phyloP scores from a whole-genome alignment of 1,140 invertebrate species.

The Zaprionus africanus region DNA sequence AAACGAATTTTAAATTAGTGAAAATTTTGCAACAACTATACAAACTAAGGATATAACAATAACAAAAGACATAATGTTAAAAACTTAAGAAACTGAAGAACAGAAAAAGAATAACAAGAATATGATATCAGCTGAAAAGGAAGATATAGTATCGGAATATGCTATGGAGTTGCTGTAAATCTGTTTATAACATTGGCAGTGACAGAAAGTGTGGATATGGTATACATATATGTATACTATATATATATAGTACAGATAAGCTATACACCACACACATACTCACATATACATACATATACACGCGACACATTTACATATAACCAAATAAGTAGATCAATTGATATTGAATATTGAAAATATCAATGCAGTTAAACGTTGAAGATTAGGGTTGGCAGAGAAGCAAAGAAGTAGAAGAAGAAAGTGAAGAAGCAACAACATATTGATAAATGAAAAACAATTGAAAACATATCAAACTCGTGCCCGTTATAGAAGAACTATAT shows the following conservation, averaged over 20 bases:
- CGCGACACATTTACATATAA: slow-evolving; percentile 48
- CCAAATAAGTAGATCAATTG: slow-evolving; percentile 69
- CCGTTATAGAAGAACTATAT: slow-evolving; percentile 67
- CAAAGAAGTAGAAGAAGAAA: slow-evolving; percentile 19
- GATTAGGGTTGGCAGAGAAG: slow-evolving; percentile 4
- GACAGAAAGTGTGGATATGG: slow-evolving; percentile 3
- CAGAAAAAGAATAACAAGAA: neutral
- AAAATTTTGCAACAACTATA: slow-evolving; percentile 77
- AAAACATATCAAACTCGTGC: slow-evolving; percentile 84
- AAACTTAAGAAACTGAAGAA: slow-evolving; percentile 20
- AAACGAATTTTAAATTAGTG: slow-evolving; percentile 84
- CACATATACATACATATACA: slow-evolving; percentile 53
- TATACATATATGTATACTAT: slow-evolving; percentile 27
- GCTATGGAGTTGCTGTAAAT: slow-evolving; percentile 38
- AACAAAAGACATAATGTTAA: slow-evolving; percentile 42
- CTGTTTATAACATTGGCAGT: slow-evolving; percentile 46
- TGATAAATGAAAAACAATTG: slow-evolving; percentile 54
- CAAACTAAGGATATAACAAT: slow-evolving; percentile 45
- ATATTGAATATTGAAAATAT: slow-evolving; percentile 78
- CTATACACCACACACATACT: slow-evolving; percentile 21
- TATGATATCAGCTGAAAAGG: slow-evolving; percentile 22
- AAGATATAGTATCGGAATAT: slow-evolving; percentile 16
- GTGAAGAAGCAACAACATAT: slow-evolving; percentile 42
- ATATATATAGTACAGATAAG: slow-evolving; percentile 8
- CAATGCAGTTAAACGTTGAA: slow-evolving; percentile 37